Conservation (phyloP, 2,888 invertebrate genomes). For the Hirudinaria manillensis region DNA sequence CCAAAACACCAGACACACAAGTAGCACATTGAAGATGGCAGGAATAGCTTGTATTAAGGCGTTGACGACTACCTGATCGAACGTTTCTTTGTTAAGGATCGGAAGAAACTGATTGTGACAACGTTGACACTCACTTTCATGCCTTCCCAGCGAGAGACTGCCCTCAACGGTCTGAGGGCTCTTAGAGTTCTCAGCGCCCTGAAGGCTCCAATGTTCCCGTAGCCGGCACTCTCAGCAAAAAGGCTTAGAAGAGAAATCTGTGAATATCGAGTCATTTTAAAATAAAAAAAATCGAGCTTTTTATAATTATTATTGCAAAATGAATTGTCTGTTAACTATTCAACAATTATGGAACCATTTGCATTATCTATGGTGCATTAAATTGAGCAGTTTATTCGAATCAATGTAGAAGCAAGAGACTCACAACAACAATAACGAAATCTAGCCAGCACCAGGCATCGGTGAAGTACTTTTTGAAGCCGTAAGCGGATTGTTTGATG, state of each 20-base stretch:
- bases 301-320: neutral
- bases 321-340: neutral
- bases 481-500: constrained; percentile 94
- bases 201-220: constrained; percentile 93
- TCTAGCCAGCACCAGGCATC: constrained; percentile 99
- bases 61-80: constrained; percentile 70
- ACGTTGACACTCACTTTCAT: constrained; percentile 71
- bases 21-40: constrained; percentile 96
- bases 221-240: constrained; percentile 73
- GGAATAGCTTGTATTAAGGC: constrained; percentile 98
- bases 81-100: neutral
- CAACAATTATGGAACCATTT: too few relatives aligned
- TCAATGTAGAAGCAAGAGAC: constrained; percentile 42
- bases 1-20: constrained; percentile 99
- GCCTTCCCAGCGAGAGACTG: constrained; percentile 99
- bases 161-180: constrained; percentile 93
- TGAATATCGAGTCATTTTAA: neutral
- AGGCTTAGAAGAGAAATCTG: constrained; percentile 79
- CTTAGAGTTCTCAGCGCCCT: constrained; percentile 97
- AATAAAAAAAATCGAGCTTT: neutral
- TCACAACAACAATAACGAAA: constrained; percentile 95
- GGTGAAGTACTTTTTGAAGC: constrained; percentile 92
- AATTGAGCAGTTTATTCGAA: too few relatives aligned
- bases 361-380: neutral
- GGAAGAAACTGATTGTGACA: neutral